These are phyloP conservation scores for Epirrita christyi DNA, from an alignment of 2,888 invertebrate genomes.

Conservation along the genomic window DNA sequence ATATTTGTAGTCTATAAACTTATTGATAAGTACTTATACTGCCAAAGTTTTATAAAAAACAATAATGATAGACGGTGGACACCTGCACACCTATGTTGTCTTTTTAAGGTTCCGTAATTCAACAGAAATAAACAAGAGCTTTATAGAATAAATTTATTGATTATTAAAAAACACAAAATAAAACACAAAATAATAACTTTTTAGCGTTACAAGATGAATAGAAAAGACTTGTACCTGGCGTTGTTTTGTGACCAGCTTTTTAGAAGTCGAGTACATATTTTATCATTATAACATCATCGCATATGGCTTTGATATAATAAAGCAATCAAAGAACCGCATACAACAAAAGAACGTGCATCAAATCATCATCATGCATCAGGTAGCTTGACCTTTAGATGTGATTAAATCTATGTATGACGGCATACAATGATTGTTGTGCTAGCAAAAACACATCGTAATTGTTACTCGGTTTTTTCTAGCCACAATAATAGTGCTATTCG, in stretches of 20 bases:
- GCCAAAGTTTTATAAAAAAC: too few relatives aligned
- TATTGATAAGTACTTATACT: too few relatives aligned
- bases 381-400: conserved; percentile 36
- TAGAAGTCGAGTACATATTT: background rate
- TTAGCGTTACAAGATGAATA: background rate
- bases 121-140: too few relatives aligned
- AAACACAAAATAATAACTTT: background rate
- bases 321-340: background rate
- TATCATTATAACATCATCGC: background rate
- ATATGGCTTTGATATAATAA: background rate
- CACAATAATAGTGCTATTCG: conserved; percentile 41
- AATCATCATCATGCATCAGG: conserved; percentile 32
- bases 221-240: background rate
- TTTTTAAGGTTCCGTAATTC: too few relatives aligned
- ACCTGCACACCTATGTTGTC: too few relatives aligned
- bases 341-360: conserved; percentile 18
- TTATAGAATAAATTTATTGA: too few relatives aligned
- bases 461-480: conserved; percentile 35
- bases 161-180: background rate
- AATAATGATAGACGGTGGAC: too few relatives aligned
- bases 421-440: conserved; percentile 40
- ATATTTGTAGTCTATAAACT: too few relatives aligned
- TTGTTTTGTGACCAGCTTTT: background rate
- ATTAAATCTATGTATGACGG: conserved; percentile 39
- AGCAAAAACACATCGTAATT: conserved; percentile 41